Base-by-base conservation (phyloP, 2,797 vertebrate species). In the Columba guinea region DNA sequence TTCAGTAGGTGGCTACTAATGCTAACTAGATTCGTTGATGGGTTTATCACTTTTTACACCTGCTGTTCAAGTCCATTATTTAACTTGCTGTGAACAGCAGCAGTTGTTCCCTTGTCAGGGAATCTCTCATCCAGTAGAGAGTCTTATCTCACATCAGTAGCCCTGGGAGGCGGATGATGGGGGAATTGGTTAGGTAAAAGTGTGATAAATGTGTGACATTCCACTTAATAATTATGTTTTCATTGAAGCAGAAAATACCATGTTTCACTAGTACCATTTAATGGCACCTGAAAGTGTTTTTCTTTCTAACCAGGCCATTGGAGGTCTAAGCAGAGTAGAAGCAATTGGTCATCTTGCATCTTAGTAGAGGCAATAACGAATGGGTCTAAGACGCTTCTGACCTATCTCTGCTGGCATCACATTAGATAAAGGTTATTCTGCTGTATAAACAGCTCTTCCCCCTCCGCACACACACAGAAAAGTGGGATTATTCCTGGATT, bases 201-300 rank as follows among this genome's bases (percentile, higher is more conserved):
- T 62, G 53, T 48, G 84, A 85, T 76, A 84, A 77, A 93, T 84
- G 17, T 70, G 34, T 87, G 84, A 87, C 84, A 73, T 65, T 90
- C 71, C 32, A 81, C 62, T 89, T 83, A 87, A 81, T 91, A 80
- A 93, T 80, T 91, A 86, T 34, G 30, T 68, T 93, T 83, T 71
- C 53, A 62, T 44, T 69, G 56, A 84, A 68, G 26, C 4, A 78
- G 49, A 81, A 91, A 78, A 73, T 52, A 55, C 44, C 21, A 10
- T 71, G n/a, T 89, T 93, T 84, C 83, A n/a, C 21, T 69, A 51
- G 32, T 27, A 70, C 39, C 24, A 27, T 48, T 83, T 77, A 89
- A 68, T 52, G 53, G 27, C 19, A 59, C 37, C 49, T 74, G 28
- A 30, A 90, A 73, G 23, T 35, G 28, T 11, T 60, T 95, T 87